These are phyloP conservation scores for Cyanoderma ruficeps DNA, from an alignment of 2,113 vertebrate species.

Conservation along the genomic window DNA sequence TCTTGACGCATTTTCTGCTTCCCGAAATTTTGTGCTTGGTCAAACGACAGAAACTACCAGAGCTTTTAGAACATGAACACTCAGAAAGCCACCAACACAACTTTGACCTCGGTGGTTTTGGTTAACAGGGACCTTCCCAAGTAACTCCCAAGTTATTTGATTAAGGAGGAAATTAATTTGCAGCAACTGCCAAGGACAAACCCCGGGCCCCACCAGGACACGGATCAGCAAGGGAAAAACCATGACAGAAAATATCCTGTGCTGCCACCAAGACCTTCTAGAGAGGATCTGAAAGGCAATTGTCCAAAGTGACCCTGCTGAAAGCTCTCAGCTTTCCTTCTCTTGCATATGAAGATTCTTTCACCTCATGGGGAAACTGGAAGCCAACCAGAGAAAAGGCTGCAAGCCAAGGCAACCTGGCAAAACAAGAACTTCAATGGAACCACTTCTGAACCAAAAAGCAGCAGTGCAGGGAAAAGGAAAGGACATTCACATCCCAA, in stretches of 20 bases:
- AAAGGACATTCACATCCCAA: background rate
- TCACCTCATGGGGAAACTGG: background rate
- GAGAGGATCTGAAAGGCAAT: background rate
- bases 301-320: background rate
- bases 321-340: background rate
- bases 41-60: background rate
- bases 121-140: background rate
- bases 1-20: background rate
- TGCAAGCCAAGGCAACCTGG: background rate
- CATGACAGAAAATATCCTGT: background rate
- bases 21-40: background rate
- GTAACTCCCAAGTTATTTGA: background rate
- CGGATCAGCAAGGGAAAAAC: background rate
- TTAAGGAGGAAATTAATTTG: background rate
- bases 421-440: background rate
- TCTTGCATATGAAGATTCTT: background rate
- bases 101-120: rapidly evolving
- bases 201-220: background rate
- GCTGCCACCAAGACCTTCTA: background rate
- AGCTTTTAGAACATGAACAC: background rate
- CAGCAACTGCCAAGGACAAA: background rate
- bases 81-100: background rate
- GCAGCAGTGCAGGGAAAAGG: background rate
- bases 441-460: background rate
- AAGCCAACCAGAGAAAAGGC: background rate